These are phyloP conservation scores for Hiodon tergisus DNA, from an alignment of 2,113 vertebrate genomes.

Conservation along the genomic window DNA sequence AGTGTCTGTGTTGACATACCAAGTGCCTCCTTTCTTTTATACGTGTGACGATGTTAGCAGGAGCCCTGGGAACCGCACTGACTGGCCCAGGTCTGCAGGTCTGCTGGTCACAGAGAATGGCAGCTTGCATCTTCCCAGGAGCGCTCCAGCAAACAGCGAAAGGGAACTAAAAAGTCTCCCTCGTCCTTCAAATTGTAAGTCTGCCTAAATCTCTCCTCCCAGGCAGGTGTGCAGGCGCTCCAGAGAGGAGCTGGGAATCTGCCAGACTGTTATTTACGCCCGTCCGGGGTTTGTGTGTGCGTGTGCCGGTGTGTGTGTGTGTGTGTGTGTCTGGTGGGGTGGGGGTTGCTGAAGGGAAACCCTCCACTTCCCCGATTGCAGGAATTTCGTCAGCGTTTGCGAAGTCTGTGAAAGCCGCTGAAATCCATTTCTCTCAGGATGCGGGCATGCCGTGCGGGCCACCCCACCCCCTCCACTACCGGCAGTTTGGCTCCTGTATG, in stretches of 20 bases:
- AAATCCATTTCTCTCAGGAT: conserved; percentile 9
- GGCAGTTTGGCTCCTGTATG: conserved; percentile 5
- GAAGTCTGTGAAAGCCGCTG: neutral
- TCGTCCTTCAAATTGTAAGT: conserved; percentile 13
- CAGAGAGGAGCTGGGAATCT: neutral
- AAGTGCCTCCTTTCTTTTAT: conserved; percentile 24
- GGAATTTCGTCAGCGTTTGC: neutral
- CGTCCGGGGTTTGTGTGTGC: too few species aligned
- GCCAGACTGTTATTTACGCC: conserved; percentile 17
- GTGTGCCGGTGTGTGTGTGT: too few species aligned
- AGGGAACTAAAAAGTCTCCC: neutral
- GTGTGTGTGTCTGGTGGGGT: too few species aligned
- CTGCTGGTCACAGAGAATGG: neutral
- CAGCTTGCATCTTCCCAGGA: neutral
- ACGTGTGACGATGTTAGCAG: neutral
- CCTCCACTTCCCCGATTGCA: neutral
- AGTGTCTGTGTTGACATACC: neutral
- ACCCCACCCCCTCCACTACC: neutral
- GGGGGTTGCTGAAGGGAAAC: neutral
- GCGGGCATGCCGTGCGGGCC: neutral
- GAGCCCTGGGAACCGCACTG: neutral
- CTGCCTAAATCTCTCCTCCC: neutral
- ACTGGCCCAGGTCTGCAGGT: neutral
- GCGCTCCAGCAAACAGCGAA: neutral
- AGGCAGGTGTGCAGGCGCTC: neutral